phyloP scores from a whole-genome alignment of 2,888 invertebrate species.

The Julus scanicus region DNA sequence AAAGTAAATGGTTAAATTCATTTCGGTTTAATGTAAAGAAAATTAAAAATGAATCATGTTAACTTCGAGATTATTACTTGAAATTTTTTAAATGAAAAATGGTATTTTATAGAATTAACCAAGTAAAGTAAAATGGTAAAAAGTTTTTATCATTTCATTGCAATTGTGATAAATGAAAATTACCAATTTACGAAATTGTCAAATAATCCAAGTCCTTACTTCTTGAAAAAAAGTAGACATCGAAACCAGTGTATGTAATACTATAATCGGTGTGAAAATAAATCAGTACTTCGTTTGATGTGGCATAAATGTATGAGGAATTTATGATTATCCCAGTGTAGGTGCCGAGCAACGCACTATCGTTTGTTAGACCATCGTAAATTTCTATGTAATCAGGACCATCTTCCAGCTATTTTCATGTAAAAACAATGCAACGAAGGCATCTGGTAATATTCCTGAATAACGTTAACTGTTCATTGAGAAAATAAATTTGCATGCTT shows the following conservation, averaged over 20 bases:
- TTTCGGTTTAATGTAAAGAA: no score
- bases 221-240: neutral
- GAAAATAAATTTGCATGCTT: neutral
- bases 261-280: neutral
- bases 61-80: no score
- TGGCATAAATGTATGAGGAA: neutral
- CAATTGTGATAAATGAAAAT: no score
- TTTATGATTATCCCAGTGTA: neutral
- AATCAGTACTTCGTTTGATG: neutral
- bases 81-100: no score
- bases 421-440: neutral
- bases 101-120: no score
- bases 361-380: neutral
- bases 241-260: slow-evolving; percentile 24
- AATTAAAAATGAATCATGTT: no score
- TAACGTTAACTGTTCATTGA: neutral
- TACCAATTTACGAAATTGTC: no score
- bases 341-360: neutral
- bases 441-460: no score
- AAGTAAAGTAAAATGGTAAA: no score
- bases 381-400: slow-evolving; percentile 19
- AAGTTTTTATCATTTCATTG: no score
- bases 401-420: neutral
- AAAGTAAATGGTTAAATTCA: no score
- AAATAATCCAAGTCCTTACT: neutral